Base-by-base conservation (phyloP, 1,140 invertebrate genomes). In the Panulirus ornatus region DNA sequence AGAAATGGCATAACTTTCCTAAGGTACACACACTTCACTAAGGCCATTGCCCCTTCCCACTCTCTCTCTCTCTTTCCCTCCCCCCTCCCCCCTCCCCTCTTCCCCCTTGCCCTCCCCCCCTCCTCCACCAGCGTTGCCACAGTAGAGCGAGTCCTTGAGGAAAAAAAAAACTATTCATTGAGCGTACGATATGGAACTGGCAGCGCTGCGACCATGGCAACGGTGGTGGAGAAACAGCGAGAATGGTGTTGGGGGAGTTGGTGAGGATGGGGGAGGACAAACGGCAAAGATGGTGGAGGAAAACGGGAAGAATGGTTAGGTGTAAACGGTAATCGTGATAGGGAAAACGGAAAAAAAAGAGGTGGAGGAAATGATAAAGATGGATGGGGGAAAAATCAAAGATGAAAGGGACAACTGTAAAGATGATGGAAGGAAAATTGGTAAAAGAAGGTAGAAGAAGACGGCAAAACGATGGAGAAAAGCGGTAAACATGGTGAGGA, bases 81-180 rank as follows among this genome's bases (percentile, higher is more conserved):
- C 38, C 30, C 38, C 30, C 38, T 30, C 38, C 70, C 34, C 70
- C 38, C 70, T 73, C 70, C 38, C 70, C 34, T 30, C 38, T 30
- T 73, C 70, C 38, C 70, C 34, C 70, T 34, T 30, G n/a, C 70
- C 38, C 70, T 73, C 70, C 38, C 70, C 34, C 70, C 38, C 70
- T 36, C 38, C 30, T 34, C 58, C 58, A 27, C n/a, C 58, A 81
- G 30, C 42, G 47, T 58, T 34, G 73, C 73, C 73, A 76, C 34
- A 76, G 22, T 42, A 40, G 42, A 44, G 73, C 38, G 73, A 76
- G 42, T 76, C 73, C 40, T 76, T 34, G 73, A 44, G 2, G 73
- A 34, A n/a, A n/a, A n/a, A n/a, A n/a, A n/a, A n/a, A n/a, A 76
- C 42, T 76, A 76, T 44, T 76, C 73, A 76, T 34, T 40, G 27